Base-by-base conservation (phyloP, 2,888 invertebrate species). In the Amiota minor region DNA sequence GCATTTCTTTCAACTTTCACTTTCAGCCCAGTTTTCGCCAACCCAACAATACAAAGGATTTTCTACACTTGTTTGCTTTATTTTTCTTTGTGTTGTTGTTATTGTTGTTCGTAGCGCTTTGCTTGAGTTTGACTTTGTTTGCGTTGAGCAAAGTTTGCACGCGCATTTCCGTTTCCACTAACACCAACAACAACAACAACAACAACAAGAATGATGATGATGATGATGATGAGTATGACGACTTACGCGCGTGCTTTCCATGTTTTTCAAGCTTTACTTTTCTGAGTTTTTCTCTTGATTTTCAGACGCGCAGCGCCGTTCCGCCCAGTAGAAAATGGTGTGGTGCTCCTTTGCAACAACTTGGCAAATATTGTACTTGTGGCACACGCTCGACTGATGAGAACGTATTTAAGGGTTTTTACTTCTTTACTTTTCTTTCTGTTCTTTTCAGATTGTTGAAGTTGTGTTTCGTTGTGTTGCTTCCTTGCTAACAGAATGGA, bases 21-120 rank as follows among this genome's bases (percentile, higher is more conserved):
- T 77, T 69, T 20, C 18, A 46, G 2, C 35, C 35, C 35, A 35
- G 6, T 35, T 35, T 35, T 8, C 35, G 0, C 6, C 35, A 8
- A 8, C 35, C 35, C 35, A 35, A 35, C 35, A 35, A 35, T 8
- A 35, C 6, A 35, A 35, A 35, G 35, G 35, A 14, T 49, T 35
- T 59, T 35, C 18, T 18, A 35, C 12, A 74, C 67, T 71, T 76
- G 61, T 55, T 69, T n/a, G 35, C 9, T n/a, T 45, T 20, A 35
- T 73, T 76, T 59, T 78, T 78, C 59, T 64, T 74, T 56, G 70
- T 74, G 68, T 46, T 69, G 49, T 70, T 76, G 69, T 70, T 76
- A 47, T 71, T 49, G 18, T 56, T 56, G 35, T 69, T 50, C 10
- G 35, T 35, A 35, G 35, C 6, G 6, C 53, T 12, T 72, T 49